phyloP scores from a whole-genome alignment of 2,888 invertebrate species.

The Helicoverpa assulta region DNA sequence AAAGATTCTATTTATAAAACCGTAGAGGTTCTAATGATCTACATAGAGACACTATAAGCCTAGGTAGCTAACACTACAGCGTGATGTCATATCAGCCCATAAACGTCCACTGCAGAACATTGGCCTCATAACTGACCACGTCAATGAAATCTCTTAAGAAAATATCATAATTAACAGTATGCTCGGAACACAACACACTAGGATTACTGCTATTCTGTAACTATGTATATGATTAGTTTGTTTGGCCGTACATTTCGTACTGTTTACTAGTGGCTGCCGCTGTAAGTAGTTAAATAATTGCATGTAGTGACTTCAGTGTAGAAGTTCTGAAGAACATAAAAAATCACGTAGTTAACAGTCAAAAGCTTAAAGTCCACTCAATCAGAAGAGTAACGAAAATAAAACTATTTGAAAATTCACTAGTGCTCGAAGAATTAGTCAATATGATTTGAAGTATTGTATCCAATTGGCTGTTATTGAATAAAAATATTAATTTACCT shows the following conservation, averaged over 20 bases:
- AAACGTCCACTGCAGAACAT: constrained; percentile 43
- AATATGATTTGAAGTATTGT: constrained; percentile 2
- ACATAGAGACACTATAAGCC: background rate
- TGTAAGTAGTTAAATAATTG: no score
- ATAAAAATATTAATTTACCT: constrained; percentile 38
- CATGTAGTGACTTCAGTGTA: constrained; percentile 1
- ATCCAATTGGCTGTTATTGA: background rate
- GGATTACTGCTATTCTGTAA: background rate
- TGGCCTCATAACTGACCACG: constrained; percentile 50
- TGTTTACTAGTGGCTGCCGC: background rate
- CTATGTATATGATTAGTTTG: background rate
- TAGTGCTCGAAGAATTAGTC: constrained; percentile 3
- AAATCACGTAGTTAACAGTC: background rate
- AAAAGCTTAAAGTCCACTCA: background rate
- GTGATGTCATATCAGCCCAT: constrained; percentile 47
- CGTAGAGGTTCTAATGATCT: constrained; percentile 12
- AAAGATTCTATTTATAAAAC: constrained; percentile 5
- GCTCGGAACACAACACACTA: no score
- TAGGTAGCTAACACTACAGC: constrained; percentile 34
- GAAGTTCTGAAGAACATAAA: background rate
- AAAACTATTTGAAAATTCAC: constrained; percentile 6
- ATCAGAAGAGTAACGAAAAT: background rate
- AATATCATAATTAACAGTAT: background rate
- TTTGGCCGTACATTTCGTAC: background rate
- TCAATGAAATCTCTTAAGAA: constrained; percentile 30